Evolutionary conservation across 2,888 invertebrate genomes (phyloP), one percentile per base, ranked within the genome.

Genomic region (Phoronis australis): DNA sequence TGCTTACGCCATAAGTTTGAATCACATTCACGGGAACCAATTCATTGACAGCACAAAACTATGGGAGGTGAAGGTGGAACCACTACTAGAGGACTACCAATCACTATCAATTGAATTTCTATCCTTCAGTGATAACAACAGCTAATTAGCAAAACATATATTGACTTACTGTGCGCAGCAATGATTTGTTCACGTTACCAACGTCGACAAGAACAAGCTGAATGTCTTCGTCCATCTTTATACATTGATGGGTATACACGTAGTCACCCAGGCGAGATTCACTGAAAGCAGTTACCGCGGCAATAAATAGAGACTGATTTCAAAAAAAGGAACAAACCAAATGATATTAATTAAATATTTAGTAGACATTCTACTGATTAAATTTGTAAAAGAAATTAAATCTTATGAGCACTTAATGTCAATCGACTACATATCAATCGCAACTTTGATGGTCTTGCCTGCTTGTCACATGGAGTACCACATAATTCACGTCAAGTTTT

Each of bases 171-270:
- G 88, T 88, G 70, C 94, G 81, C 0, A 88, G 86, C 60, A 88
- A 84, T 0, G 85, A 83, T 66, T 83, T 78, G 57, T 84, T 82
- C 55, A 87, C 83, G 48, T 84, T 83, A 57, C 84, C 83, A 27
- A 81, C 80, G 44, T 78, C 78, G 47, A 82, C 76, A 52, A 84
- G 72, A 60, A 87, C 87, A 47, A 75, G 67, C 38, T 56, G 55
- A 26, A 73, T 65, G 76, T 94, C 94, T 69, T 87, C 85, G 73
- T 95, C 94, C 66, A 94, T 78, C 69, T 95, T 93, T 50, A 94
- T 87, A 74, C 95, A 94, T 65, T 87, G 87, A 66, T 95, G 91
- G 48, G 95, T 87, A 73, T 94, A 94, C 74, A 92, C 91, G 75
- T 94, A 90, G 73, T 93, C 91, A 54, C 87, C 86, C 27, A 96